Evolutionary conservation across 2,888 invertebrate genomes (phyloP).

Genomic region (Synanthedon formicaeformis): DNA sequence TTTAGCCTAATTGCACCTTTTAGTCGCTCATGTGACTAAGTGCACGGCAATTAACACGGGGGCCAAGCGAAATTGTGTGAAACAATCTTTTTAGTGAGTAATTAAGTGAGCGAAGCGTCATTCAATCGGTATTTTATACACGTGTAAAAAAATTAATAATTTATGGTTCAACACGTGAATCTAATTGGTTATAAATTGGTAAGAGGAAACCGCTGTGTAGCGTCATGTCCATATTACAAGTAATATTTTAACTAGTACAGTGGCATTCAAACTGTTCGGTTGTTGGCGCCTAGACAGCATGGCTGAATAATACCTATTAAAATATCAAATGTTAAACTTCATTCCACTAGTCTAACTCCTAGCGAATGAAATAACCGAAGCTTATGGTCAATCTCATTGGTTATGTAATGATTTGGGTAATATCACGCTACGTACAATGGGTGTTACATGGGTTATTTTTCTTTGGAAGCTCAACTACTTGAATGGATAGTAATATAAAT

Average conservation of each 20-base stretch:
- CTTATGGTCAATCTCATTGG: too few species aligned
- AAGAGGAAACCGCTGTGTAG: constrained; percentile 27
- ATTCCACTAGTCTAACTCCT: too few species aligned
- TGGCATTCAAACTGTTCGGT: too few species aligned
- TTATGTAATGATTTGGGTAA: too few species aligned
- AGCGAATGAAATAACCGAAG: too few species aligned
- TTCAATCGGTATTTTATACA: constrained; percentile 27
- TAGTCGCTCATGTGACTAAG: neutral
- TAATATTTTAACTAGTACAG: neutral
- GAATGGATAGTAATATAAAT: too few species aligned
- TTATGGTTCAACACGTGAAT: constrained; percentile 26
- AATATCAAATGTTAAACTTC: too few species aligned
- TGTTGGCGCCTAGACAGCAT: constrained; percentile 9
- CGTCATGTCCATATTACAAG: constrained; percentile 7
- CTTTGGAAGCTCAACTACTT: too few species aligned
- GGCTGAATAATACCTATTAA: too few species aligned
- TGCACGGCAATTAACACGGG: constrained; percentile 13
- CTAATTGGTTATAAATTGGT: constrained; percentile 44
- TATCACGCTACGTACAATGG: too few species aligned
- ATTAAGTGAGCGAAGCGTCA: constrained; percentile 22
- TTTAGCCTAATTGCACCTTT: neutral
- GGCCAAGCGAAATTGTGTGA: constrained; percentile 21
- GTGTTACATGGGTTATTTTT: too few species aligned
- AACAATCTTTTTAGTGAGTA: constrained; percentile 23
- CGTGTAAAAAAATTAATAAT: constrained; percentile 34